Evolutionary conservation across 2,888 invertebrate genomes (phyloP), one percentile per base, ranked within the genome.

Genomic region (Onthophagus sagittarius): DNA sequence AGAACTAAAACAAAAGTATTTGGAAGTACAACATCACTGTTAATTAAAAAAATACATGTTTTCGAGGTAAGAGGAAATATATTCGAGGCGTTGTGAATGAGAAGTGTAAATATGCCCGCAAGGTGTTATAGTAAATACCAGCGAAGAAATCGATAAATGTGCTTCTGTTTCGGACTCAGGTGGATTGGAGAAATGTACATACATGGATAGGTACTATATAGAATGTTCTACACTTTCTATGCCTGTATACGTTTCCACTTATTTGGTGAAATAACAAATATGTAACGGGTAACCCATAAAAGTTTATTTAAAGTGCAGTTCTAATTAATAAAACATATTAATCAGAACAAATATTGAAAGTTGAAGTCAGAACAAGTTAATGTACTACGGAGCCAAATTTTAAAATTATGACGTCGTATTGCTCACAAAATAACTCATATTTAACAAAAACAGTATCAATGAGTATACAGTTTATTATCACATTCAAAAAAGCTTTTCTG

Each of bases 31-130:
- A 53, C 39, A 11, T 7, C 11, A 53, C 39, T 11, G 67, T 67
- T 67, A 67, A 67, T 67, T 23, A 67, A 67, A 67, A 67, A 67
- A 67, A 67, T 67, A 67, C 67, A 67, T 67, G 67, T 67, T 67
- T 67, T 67, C 67, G 67, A 67, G 32, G 67, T 67, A 67, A 67
- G 23, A 67, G 67, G 67, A 67, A 67, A 67, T 67, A 67, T 23
- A 67, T 67, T 6, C 67, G 67, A 31, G 11, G 67, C 23, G 67
- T 7, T 23, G 67, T 32, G 67, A 67, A 67, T 32, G 67, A 67
- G 67, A 31, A 31, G 15, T 23, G 67, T 23, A 67, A 67, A 67
- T 67, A 67, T 32, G 23, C n/a, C 67, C 67, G 13, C 6, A 67
- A 67, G 67, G 67, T 67, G 67, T 67, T 67, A 67, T 67, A 67